Evolutionary conservation across 2,797 vertebrate genomes (phyloP), one percentile per base, ranked within the genome.

Genomic region (Gymnopithys bicolor): DNA sequence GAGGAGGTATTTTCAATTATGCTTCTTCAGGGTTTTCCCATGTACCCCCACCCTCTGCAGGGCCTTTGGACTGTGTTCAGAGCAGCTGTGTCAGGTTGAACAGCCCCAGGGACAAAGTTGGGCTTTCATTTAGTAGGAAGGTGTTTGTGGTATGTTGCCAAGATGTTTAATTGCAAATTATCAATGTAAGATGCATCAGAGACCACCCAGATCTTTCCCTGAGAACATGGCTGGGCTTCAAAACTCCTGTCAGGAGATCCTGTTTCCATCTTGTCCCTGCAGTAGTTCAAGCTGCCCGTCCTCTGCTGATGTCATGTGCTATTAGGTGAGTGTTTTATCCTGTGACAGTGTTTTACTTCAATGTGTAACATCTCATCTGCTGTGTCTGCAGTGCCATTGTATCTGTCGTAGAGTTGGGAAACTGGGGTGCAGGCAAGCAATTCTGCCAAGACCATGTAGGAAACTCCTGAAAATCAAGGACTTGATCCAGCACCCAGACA

Each of bases 121-220:
- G 91, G 82, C 89, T 95, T 93, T 92, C 83, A 77, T 82, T 84
- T 41, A 45, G 12, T 19, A 70, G 83, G 76, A 94, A 92, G 53
- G 80, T 91, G 91, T 92, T 79, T 89, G 79, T 68, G 69, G 67
- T 87, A 9, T 5, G 49, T 32, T 95, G 95, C 93, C 91, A 92
- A 84, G 86, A 49, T 74, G 84, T 89, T 96, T 89, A 75, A 85
- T 77, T 90, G 78, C 70, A 88, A 83, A 94, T 84, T 90, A 93
- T 75, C 92, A 64, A 46, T 13, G 24, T n/a, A 35, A 78, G 41
- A 87, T 62, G 76, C 87, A 66, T 60, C 25, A 8, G 19, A 84
- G 95, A 97, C 96, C 97, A 97, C 96, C 92, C 94, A 96, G 83
- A 23, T 67, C 64, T 82, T 58, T 58, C 67, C 52, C 74, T 13